Percentiles rank a stretch among this genome's conserved stretches.
phyloP scores from a whole-genome alignment of 2,113 vertebrate genomes.

The Motacilla alba region DNA sequence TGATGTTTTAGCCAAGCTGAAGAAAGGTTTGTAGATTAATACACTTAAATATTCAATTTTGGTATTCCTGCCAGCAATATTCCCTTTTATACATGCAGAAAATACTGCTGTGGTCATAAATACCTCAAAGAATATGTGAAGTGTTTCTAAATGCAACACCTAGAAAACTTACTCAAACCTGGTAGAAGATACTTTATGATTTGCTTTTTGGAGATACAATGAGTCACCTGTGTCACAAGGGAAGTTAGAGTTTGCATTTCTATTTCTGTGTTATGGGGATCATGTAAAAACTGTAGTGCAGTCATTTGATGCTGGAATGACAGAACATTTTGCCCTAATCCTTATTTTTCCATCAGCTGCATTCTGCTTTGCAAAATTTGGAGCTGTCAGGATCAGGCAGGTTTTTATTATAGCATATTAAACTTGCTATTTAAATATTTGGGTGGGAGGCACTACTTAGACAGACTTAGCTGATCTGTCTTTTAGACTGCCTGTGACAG shows the following conservation, averaged over 20 bases:
- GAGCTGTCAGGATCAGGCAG: neutral
- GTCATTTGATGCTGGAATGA: neutral
- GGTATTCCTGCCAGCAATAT: neutral
- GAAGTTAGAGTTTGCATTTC: neutral
- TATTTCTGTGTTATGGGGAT: neutral
- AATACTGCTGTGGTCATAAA: neutral
- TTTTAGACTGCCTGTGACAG: neutral
- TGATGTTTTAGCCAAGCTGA: neutral
- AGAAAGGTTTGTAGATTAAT: neutral
- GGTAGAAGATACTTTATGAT: neutral
- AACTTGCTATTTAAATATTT: constrained; percentile 16
- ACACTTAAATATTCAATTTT: neutral
- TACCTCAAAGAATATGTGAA: neutral
- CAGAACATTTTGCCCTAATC: neutral
- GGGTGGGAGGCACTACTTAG: neutral
- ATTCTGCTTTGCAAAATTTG: neutral
- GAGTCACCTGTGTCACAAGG: neutral
- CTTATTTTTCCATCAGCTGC: neutral
- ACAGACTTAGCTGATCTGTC: neutral
- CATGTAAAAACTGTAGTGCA: neutral
- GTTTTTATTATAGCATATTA: neutral
- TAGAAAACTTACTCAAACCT: neutral
- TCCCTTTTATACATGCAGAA: neutral
- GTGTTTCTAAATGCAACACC: neutral
- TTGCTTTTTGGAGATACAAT: neutral